A percentile compares a stretch with the other conserved stretches of the same genome.
Evolutionary conservation across 2,888 invertebrate genomes (phyloP).

Genomic region (Conchocele bisecta): DNA sequence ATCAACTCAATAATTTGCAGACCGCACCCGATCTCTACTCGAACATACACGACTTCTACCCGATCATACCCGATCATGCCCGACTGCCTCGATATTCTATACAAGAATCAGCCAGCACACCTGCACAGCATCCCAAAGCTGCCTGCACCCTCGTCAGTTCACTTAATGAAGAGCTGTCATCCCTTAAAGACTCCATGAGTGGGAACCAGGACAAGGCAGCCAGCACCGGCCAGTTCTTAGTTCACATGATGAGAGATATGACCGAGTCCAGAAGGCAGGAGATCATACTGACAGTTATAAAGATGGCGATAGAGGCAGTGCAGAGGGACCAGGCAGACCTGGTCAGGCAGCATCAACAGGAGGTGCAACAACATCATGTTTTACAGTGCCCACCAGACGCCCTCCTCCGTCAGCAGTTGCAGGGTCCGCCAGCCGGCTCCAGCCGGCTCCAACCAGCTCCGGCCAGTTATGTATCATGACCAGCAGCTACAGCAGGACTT

Average conservation of each 20-base stretch:
- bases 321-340: too few relatives aligned
- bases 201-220: not conserved
- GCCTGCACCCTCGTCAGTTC: not conserved
- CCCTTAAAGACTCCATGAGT: not conserved
- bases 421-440: too few relatives aligned
- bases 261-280: not conserved
- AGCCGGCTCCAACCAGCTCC: constrained; percentile 3
- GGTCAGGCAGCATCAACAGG: too few relatives aligned
- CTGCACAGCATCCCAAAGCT: not conserved
- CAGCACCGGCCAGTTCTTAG: not conserved
- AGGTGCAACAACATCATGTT: too few relatives aligned
- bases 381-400: too few relatives aligned
- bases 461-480: constrained; percentile 13
- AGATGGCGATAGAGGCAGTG: not conserved
- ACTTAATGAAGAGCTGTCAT: not conserved
- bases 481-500: constrained; percentile 33
- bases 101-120: not conserved
- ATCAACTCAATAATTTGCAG: too few relatives aligned
- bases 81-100: too few relatives aligned
- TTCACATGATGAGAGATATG: not conserved
- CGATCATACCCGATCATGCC: too few relatives aligned
- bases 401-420: constrained; percentile 1
- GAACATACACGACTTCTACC: constrained; percentile 1
- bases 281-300: not conserved
- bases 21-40: constrained; percentile 1